Conservation (phyloP, 2,888 invertebrate genomes). For the Sturmia bella region DNA sequence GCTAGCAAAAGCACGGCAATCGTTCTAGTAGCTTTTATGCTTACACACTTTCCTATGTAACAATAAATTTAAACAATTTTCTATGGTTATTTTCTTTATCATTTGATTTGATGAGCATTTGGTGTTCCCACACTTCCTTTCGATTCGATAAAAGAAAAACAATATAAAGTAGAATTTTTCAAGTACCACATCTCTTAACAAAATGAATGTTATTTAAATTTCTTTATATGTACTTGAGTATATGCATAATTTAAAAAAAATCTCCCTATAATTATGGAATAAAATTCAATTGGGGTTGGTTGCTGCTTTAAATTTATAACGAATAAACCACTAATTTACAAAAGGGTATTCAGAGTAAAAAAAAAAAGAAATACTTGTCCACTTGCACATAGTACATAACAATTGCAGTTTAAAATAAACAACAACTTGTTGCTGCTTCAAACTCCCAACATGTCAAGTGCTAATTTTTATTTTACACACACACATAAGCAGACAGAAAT, state of each 20-base stretch:
- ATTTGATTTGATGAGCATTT: too few relatives aligned
- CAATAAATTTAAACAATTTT: too few relatives aligned
- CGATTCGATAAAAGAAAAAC: too few relatives aligned
- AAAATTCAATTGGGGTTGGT: conserved; percentile 40
- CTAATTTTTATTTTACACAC: conserved; percentile 24
- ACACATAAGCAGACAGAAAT: background rate
- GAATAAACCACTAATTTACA: conserved; percentile 19
- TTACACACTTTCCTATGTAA: too few relatives aligned
- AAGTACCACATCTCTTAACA: too few relatives aligned
- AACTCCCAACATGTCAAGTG: conserved; percentile 56
- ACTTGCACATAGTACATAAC: conserved; percentile 35
- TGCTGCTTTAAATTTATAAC: conserved; percentile 5
- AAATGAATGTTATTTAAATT: too few relatives aligned
- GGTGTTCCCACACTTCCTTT: too few relatives aligned
- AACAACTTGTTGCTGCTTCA: conserved; percentile 53
- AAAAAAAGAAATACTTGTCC: background rate
- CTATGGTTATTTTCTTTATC: too few relatives aligned
- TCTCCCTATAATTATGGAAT: conserved; percentile 30
- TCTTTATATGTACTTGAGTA: too few relatives aligned
- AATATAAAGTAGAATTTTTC: too few relatives aligned
- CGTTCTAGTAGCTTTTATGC: too few relatives aligned
- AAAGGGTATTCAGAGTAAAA: background rate
- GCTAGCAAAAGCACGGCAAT: too few relatives aligned
- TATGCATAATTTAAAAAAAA: background rate
- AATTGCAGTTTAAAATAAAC: conserved; percentile 25